These are phyloP conservation scores for Campylorhamphus procurvoides DNA, from an alignment of 2,113 vertebrate genomes.

Conservation along the genomic window DNA sequence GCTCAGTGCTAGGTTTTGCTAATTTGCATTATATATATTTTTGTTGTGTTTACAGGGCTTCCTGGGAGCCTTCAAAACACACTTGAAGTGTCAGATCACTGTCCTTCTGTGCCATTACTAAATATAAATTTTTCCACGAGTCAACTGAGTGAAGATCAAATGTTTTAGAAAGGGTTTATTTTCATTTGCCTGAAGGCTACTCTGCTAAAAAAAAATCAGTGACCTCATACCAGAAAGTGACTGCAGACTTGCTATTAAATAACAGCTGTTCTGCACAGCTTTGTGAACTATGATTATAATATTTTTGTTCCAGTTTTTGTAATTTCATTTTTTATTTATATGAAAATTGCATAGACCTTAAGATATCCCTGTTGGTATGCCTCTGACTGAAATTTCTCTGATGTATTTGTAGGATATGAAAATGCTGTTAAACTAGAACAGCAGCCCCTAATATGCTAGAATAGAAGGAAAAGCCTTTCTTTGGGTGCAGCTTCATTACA, in stretches of 20 bases:
- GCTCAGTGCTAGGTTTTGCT: background rate
- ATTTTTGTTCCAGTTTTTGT: background rate
- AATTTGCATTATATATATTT: background rate
- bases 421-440: background rate
- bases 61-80: background rate
- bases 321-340: background rate
- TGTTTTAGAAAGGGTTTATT: constrained; percentile 9
- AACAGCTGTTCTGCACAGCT: background rate
- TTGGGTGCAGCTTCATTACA: background rate
- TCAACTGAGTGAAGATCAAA: background rate
- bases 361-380: background rate
- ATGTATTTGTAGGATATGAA: background rate
- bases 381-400: background rate
- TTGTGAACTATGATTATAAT: background rate
- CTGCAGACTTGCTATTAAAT: background rate
- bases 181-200: background rate
- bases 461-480: background rate
- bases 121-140: constrained; percentile 8
- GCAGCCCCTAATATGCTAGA: background rate
- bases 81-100: background rate
- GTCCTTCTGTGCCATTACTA: constrained; percentile 14
- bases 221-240: background rate
- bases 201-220: background rate
- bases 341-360: background rate
- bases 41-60: background rate